Percentiles rank a stretch among this genome's conserved stretches.
Evolutionary conservation across 1,140 invertebrate species (phyloP).

Genomic region (Anastrepha obliqua): DNA sequence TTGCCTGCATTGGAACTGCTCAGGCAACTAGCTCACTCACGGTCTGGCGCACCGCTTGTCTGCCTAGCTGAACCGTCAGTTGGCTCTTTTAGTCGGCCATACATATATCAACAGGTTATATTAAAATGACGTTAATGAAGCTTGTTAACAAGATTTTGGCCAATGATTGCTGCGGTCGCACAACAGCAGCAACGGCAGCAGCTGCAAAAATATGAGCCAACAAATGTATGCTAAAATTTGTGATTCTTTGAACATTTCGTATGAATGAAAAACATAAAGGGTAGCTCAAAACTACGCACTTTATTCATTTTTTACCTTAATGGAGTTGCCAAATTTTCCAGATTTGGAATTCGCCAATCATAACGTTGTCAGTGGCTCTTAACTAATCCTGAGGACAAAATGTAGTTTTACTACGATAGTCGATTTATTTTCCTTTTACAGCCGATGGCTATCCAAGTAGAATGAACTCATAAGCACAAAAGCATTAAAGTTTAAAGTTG

Average conservation of each 20-base stretch:
- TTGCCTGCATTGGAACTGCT: not conserved
- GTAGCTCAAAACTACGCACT: too few species aligned
- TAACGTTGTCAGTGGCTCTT: too few species aligned
- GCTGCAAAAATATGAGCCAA: conserved; percentile 17
- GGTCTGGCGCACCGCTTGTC: not conserved
- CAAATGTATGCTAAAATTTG: not conserved
- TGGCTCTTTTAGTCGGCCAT: not conserved
- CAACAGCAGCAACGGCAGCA: not conserved
- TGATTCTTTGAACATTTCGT: not conserved
- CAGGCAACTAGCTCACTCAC: not conserved
- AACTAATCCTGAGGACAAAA: too few species aligned
- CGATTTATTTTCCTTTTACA: too few species aligned
- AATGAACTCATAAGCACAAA: too few species aligned
- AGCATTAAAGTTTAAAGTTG: too few species aligned
- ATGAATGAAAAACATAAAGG: not conserved
- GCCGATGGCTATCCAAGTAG: too few species aligned
- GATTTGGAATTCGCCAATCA: too few species aligned
- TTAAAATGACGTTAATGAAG: conserved; percentile 55
- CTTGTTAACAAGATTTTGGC: conserved; percentile 55
- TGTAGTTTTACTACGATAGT: too few species aligned
- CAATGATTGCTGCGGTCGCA: conserved; percentile 17
- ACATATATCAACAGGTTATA: conserved; percentile 55
- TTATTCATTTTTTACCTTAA: too few species aligned
- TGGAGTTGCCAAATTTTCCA: too few species aligned
- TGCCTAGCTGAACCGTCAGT: conserved; percentile 20